phyloP scores from a whole-genome alignment of 2,797 vertebrate genomes.

The Amphiprion clarkii region DNA sequence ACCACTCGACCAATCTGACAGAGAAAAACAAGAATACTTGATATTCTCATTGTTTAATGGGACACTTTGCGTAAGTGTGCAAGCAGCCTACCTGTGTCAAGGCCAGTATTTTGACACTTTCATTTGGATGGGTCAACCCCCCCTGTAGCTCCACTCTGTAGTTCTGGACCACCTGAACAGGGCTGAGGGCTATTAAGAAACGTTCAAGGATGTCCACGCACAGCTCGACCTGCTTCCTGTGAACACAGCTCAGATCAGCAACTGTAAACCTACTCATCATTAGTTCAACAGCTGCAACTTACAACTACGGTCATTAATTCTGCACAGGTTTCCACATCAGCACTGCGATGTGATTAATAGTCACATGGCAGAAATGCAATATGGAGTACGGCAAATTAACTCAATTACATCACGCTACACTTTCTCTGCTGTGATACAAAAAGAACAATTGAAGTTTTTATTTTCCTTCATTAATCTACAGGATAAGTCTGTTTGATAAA shows the following conservation, averaged over 20 bases:
- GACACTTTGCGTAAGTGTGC: not conserved
- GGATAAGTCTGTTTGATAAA: too few species aligned
- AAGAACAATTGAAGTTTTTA: too few species aligned
- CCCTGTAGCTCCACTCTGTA: constrained; percentile 88
- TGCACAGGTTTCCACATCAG: too few species aligned
- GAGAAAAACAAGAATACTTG: not conserved
- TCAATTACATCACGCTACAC: too few species aligned
- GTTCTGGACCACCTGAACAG: constrained; percentile 86
- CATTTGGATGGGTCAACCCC: constrained; percentile 90
- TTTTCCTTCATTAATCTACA: too few species aligned
- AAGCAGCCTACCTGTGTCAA: constrained; percentile 89
- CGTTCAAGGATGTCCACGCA: constrained; percentile 93
- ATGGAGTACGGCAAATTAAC: too few species aligned
- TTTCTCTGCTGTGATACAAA: too few species aligned
- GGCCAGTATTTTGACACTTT: constrained; percentile 90
- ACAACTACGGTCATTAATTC: not conserved
- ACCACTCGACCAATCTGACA: constrained; percentile 91
- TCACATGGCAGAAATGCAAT: too few species aligned
- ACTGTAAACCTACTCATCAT: not conserved
- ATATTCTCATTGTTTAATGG: not conserved
- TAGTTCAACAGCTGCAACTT: not conserved
- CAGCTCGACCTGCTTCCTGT: constrained; percentile 90
- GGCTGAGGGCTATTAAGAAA: constrained; percentile 90
- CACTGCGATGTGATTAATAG: too few species aligned
- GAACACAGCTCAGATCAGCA: constrained; percentile 31